These are phyloP conservation scores for Pandemis heparana DNA, from an alignment of 2,888 invertebrate species.

Conservation along the genomic window DNA sequence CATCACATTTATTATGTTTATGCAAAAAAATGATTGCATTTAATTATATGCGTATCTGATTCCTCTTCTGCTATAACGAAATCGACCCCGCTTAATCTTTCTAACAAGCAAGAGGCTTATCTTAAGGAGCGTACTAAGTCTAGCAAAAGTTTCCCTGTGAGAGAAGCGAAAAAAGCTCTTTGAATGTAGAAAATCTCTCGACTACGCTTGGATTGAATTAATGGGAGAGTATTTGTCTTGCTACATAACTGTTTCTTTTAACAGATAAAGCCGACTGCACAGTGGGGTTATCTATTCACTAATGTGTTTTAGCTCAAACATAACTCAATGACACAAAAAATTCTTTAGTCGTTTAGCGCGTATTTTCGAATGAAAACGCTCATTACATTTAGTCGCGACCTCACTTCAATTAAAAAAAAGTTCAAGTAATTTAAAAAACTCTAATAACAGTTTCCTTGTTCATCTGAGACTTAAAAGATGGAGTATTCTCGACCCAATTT, in stretches of 20 bases:
- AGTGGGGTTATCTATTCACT: not conserved
- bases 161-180: constrained; percentile 36
- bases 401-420: not conserved
- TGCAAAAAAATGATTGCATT: not conserved
- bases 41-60: not conserved
- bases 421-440: not conserved
- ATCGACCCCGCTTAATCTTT: constrained; percentile 11
- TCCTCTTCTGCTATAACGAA: constrained; percentile 1
- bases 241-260: constrained; percentile 21
- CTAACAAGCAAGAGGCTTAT: constrained; percentile 26
- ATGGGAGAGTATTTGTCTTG: constrained; percentile 26
- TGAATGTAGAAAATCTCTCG: constrained; percentile 34
- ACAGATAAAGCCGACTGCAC: constrained; percentile 9
- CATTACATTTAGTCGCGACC: not conserved
- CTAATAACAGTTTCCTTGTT: constrained; percentile 21
- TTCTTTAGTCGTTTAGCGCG: not conserved
- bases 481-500: constrained; percentile 24
- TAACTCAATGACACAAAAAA: not conserved
- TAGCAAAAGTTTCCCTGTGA: constrained; percentile 25
- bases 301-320: not conserved
- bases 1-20: no score
- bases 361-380: not conserved
- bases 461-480: constrained; percentile 12
- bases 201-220: constrained; percentile 34
- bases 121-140: constrained; percentile 23